Base-by-base conservation (phyloP, 2,113 vertebrate genomes). In the Natator depressus region DNA sequence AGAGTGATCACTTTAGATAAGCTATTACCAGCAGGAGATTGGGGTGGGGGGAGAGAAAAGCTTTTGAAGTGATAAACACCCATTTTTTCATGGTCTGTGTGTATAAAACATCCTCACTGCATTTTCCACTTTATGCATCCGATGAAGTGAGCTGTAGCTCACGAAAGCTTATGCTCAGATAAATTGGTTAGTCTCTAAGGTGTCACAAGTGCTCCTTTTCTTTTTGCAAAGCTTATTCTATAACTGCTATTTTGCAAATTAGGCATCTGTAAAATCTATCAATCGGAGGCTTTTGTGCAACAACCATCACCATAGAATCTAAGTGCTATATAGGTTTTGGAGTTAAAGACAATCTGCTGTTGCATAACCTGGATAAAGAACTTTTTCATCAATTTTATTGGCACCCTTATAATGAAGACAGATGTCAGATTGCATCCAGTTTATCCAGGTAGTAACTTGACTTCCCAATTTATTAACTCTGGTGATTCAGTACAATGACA, bases 401-500 rank as follows among this genome's bases (percentile, higher is more conserved):
- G 42, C 42, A 89, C 69, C 59, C 89, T 90, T 94, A 94, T 85
- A 92, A 95, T 97, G 96, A 98, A 98, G 96, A 96, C 96, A 96
- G 90, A 95, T 96, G 94, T 91, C 93, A 96, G 81, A 84, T 83
- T 97, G 49, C 59, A 89, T 90, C 72, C 53, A 94, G 96, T 96
- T 98, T 98, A 98, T 97, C 89, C 92, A 97, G 92, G 87, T 54
- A 84, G 87, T 96, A 59, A 93, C 94, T 96, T 90, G 91, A 96
- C 92, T 98, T 97, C 96, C 92, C 96, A 97, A 96, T 98, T 98
- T 97, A 97, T 98, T 97, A 98, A 93, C 93, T 95, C 83, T 85
- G 82, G 80, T 96, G 93, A 97, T 98, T 98, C 47, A 69, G 97
- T 98, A 96, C 80, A 89, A 93, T 95, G 97, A 96, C 97, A 98